Base-by-base conservation (phyloP, 2,888 invertebrate genomes). In the Synergus umbraculus region DNA sequence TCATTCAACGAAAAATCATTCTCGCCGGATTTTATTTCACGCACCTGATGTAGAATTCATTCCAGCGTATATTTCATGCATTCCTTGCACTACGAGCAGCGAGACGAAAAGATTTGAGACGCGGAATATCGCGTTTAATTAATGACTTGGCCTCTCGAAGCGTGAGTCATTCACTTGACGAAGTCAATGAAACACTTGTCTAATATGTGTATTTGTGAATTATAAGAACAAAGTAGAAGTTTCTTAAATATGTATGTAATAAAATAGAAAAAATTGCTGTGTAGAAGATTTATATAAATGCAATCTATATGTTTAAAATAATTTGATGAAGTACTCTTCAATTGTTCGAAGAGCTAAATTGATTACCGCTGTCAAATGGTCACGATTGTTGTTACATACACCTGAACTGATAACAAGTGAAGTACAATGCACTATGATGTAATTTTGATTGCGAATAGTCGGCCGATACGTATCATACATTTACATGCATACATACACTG, bases 111-210 rank as follows among this genome's bases (percentile, higher is more conserved):
- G 46, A 76, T 76, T 66, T 69, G 46, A 63, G 44, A 37, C 22
- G 46, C 66, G 63, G 81, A 85, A 84, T 81, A 77, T 79, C 81
- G 79, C 78, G 83, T 83, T 85, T 87, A 88, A 89, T 88, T 87
- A 87, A 87, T 86, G 85, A 84, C 86, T 86, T 83, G 81, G 83
- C 85, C 77, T 81, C 79, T 76, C 66, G 64, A 64, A 49, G 82
- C 82, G 82, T 89, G 89, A 90, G 86, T 90, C 90, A 90, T 87
- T 88, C 88, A 86, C 86, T 88, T 89, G 87, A 88, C 86, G 82
- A 78, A 86, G 88, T 89, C 88, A 89, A 89, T 87, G 88, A 87
- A 83, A 85, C 86, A 86, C 86, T 87, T 86, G 88, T 86, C 84
- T 85, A 86, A 87, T 37, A 37, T 37, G 37, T 65, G 8, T 44